Base-by-base conservation (phyloP, 2,888 invertebrate genomes). In the Cylindroiulus punctatus region DNA sequence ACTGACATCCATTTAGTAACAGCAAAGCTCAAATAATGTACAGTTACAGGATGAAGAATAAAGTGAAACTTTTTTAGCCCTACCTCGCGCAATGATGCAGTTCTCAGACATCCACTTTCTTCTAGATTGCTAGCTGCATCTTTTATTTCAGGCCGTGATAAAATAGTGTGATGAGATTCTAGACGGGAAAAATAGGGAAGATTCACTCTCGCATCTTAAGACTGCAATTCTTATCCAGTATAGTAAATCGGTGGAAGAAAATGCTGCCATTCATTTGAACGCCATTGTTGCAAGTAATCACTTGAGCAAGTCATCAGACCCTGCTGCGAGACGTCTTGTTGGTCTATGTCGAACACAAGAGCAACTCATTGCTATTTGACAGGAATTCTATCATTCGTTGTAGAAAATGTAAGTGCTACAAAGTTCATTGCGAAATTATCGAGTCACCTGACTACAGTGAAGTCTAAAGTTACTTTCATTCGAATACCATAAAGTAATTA, bases 181-280 rank as follows among this genome's bases (percentile, higher is more conserved):
- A 52, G 52, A 52, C 52, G 52, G 52, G 52, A 7, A 19, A 52
- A 52, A n/a, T 2, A 3, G 7, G n/a, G 17, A 52, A 52, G n/a
- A 52, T n/a, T 52, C n/a, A 19, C 52, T 52, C 7, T 52, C 52
- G n/a, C 52, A 17, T 52, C 52, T 52, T 52, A 19, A 52, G 52
- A 19, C 17, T 17, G 52, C 17, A 17, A 52, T 19, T 52, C 2
- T 52, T 1, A 52, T 52, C 52, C 52, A 52, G 52, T 52, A n/a
- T n/a, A n/a, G 52, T n/a, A 52, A 52, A 52, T 52, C 52, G 52
- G 52, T 52, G n/a, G 52, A 52, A 52, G 52, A n/a, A 52, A 52
- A 17, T 19, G 17, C n/a, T 5, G 52, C 52, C n/a, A 19, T 52
- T 52, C 52, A 52, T 52, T 52, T 52, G 52, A 52, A 52, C 52